Base-by-base conservation (phyloP, 2,797 vertebrate genomes). In the Eremophila alpestris region DNA sequence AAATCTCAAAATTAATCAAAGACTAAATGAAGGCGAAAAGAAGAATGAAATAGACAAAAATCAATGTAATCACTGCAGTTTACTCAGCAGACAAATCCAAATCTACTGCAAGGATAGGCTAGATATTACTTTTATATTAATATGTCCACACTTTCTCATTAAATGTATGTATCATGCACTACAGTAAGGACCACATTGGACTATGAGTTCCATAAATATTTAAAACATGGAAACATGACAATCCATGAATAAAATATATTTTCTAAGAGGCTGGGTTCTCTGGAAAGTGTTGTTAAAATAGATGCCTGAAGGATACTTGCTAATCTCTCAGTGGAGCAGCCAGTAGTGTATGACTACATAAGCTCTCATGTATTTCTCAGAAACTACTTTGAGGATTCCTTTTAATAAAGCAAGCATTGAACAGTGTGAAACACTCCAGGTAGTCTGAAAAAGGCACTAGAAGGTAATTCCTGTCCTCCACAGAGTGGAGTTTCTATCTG, bases 221-320 rank as follows among this genome's bases (percentile, higher is more conserved):
- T 93, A 56, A 93, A 78, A 68, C 7, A 36, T 19, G 10, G 43
- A 93, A 86, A 59, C 73, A 70, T 54, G 48, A 81, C 55, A 78
- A 93, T 75, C n/a, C 34, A 83, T 90, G 13, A 95, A 96, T 89
- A 89, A 96, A 97, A 93, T 79, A 79, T 64, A 17, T 68, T 90
- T 43, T 59, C 52, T 78, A 87, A 81, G 68, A 58, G 32, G 18
- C 5, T 81, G 64, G 7, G 7, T 60, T 90, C 48, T 75, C 30
- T 40, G 34, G 29, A 64, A 93, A 74, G 7, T 43, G 29, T 55
- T 90, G 52, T 46, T 81, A 83, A 94, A 94, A 75, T 32, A 73
- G 29, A 85, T 63, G 36, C 27, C 77, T 63, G 32, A 84, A 84
- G 40, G 30, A 34, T 68, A 32, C 52, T 82, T 60, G 18, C 21